Conservation (phyloP, 2,113 vertebrate genomes). For the Urocitellus parryii region DNA sequence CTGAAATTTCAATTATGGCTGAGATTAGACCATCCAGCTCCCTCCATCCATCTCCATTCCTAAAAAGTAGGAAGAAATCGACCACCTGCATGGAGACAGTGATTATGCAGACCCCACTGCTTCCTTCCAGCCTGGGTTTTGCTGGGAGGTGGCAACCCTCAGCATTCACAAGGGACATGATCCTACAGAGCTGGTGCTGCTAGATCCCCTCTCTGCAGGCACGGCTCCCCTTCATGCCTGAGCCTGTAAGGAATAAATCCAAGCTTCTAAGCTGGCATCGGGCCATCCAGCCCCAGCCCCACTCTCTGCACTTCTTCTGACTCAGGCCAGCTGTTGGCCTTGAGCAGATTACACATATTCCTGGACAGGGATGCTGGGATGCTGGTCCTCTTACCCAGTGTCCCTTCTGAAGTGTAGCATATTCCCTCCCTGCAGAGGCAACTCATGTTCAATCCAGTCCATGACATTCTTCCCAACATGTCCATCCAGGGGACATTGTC, state of each 20-base stretch:
- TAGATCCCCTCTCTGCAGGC: fast-evolving
- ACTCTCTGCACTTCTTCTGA: not conserved
- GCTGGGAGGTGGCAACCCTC: not conserved
- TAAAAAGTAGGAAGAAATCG: slow-evolving; percentile 8
- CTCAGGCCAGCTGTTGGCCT: not conserved
- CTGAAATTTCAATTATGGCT: slow-evolving; percentile 85
- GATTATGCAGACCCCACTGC: fast-evolving
- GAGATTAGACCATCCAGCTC: slow-evolving; percentile 56
- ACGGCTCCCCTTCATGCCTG: not conserved
- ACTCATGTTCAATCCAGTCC: not conserved
- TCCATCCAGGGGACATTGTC: not conserved
- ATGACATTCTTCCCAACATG: not conserved
- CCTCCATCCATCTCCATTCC: slow-evolving; percentile 63
- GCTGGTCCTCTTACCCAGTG: fast-evolving
- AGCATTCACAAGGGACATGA: not conserved
- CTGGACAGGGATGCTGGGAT: not conserved
- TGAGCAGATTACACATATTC: too few species aligned
- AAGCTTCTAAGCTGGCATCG: not conserved
- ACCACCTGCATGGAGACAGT: slow-evolving; percentile 35
- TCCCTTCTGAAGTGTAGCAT: not conserved
- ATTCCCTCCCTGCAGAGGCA: not conserved
- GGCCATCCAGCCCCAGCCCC: not conserved
- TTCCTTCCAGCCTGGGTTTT: slow-evolving; percentile 2
- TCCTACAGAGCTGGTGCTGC: not conserved
- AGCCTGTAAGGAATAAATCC: not conserved